Base-by-base conservation (phyloP, 2,797 vertebrate genomes). In the Pipistrellus pygmaeus region DNA sequence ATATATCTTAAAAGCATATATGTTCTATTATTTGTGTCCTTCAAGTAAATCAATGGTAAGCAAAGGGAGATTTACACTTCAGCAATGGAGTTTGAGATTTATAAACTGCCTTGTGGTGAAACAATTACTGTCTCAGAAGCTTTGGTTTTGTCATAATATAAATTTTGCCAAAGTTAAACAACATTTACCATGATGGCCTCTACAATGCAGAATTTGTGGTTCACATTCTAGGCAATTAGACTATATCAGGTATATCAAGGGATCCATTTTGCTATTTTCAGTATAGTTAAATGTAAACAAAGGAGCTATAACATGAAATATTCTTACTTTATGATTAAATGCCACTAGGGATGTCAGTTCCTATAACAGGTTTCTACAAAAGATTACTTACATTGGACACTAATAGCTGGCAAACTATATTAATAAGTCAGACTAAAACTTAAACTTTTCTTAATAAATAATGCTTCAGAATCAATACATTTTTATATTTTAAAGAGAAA, bases 101-200 rank as follows among this genome's bases (percentile, higher is more conserved):
- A 32, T 30, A 60, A 95, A 55, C 5, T 57, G 14, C 66, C 57
- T 68, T 73, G 38, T 9, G 35, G 7, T 46, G 2, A 95, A 93
- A 73, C 12, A 90, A 48, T 66, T 95, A 76, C 77, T 90, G 35
- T 68, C 90, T 86, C 60, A n/a, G 30, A 92, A 91, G 84, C 35
- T 82, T 95, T 92, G 90, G 38, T 75, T 93, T 32, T 48, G 30
- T 71, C 85, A 85, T 64, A 88, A 88, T 68, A 84, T 75, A 95
- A 95, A 87, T 96, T 85, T 77, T 93, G 51, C 13, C 32, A 48
- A 86, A 85, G 21, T 92, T 53, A 92, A 96, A 95, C 27, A 94
- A 57, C 53, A 78, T 87, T 95, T 91, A 69, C 25, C 81, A 12
- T 7, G 21, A 80, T 12, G 72, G 62, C 44, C 91, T 60, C 83